Conservation (phyloP, 2,888 invertebrate species). For the Drosophila longiperda region DNA sequence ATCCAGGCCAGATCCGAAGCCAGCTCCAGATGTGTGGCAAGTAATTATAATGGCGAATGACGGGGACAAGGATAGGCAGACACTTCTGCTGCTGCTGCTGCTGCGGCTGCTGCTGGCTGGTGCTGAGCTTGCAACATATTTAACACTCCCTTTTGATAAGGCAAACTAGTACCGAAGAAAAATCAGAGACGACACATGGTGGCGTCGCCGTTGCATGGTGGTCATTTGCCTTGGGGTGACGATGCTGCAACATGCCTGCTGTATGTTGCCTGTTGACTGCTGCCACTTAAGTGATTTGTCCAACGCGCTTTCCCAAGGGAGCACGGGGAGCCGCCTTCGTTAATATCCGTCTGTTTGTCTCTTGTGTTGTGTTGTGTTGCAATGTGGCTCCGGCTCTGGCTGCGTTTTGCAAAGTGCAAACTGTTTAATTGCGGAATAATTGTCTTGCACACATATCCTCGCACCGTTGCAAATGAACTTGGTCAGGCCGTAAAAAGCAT, state of each 20-base stretch:
- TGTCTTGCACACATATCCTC: constrained; percentile 81
- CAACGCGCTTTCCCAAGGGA: constrained; percentile 56
- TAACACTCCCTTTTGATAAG: constrained; percentile 75
- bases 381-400: constrained; percentile 48
- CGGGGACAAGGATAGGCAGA: constrained; percentile 21
- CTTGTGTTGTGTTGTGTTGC: constrained; percentile 11
- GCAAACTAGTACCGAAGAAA: constrained; percentile 53
- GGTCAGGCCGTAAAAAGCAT: constrained; percentile 76
- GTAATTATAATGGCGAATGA: constrained; percentile 49
- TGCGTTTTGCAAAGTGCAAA: constrained; percentile 73
- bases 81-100: constrained; percentile 7
- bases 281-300: constrained; percentile 80
- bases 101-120: constrained; percentile 5
- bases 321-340: constrained; percentile 54
- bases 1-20: constrained; percentile 65
- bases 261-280: constrained; percentile 35
- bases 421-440: constrained; percentile 82
- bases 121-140: constrained; percentile 72
- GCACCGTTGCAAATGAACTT: constrained; percentile 73
- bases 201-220: constrained; percentile 68
- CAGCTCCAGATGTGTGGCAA: constrained; percentile 37
- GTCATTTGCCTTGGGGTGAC: constrained; percentile 75
- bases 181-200: constrained; percentile 55
- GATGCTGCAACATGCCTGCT: constrained; percentile 45
- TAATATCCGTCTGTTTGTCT: constrained; percentile 55